Evolutionary conservation across 2,888 invertebrate genomes (phyloP).

Genomic region (Dexiosoma caninum): DNA sequence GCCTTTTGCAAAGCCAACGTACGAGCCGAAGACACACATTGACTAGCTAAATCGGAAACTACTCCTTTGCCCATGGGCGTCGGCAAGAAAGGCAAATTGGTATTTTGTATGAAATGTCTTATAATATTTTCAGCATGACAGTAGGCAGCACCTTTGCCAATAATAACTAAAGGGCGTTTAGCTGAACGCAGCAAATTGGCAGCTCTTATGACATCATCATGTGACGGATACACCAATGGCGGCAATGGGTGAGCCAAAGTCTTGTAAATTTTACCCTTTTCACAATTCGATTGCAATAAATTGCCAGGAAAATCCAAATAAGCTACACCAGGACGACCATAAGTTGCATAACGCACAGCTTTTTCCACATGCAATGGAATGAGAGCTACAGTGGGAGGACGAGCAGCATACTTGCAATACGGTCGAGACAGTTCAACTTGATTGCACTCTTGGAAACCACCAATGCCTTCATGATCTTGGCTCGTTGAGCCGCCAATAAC

Average conservation of each 20-base stretch:
- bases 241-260: slow-evolving; percentile 78
- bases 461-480: slow-evolving; percentile 94
- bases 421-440: slow-evolving; percentile 92
- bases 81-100: slow-evolving; percentile 91
- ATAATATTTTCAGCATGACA: slow-evolving; percentile 86
- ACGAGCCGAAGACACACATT: slow-evolving; percentile 91
- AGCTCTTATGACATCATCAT: slow-evolving; percentile 83
- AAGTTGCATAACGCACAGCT: slow-evolving; percentile 89
- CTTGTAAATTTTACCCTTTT: slow-evolving; percentile 71
- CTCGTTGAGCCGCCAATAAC: slow-evolving; percentile 95
- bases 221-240: slow-evolving; percentile 85
- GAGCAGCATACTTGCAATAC: slow-evolving; percentile 93
- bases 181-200: slow-evolving; percentile 84
- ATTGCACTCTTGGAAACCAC: slow-evolving; percentile 96
- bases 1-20: slow-evolving; percentile 91
- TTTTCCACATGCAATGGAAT: slow-evolving; percentile 95
- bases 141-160: slow-evolving; percentile 95
- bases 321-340: slow-evolving; percentile 92
- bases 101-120: slow-evolving; percentile 83
- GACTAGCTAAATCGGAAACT: slow-evolving; percentile 83
- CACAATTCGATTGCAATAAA: slow-evolving; percentile 80
- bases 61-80: slow-evolving; percentile 97
- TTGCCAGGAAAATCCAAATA: slow-evolving; percentile 97
- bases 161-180: slow-evolving; percentile 89
- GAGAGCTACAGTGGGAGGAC: slow-evolving; percentile 88